A percentile compares a stretch with the other conserved stretches of the same genome.
These are phyloP conservation scores for Climacteris rufus DNA, from an alignment of 2,113 vertebrate species.

Conservation along the genomic window DNA sequence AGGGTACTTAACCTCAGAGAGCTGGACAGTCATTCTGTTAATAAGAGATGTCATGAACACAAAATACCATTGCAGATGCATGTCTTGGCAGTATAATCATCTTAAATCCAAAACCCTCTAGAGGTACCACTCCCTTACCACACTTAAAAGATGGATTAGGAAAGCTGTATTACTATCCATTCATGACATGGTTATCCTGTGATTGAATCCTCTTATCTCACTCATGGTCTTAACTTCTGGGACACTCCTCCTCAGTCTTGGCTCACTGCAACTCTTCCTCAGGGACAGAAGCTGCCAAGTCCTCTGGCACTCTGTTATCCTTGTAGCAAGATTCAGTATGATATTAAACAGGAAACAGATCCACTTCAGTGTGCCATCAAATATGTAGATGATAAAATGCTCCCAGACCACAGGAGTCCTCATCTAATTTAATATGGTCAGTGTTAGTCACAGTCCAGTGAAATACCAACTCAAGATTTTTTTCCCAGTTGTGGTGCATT, in stretches of 20 bases:
- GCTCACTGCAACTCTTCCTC: not conserved
- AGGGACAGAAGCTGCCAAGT: not conserved
- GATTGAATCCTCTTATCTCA: not conserved
- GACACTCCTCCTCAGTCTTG: not conserved
- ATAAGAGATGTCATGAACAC: not conserved
- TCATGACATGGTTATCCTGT: not conserved
- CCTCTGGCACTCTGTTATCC: not conserved
- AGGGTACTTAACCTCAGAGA: not conserved
- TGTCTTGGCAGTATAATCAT: not conserved
- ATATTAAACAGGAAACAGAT: not conserved
- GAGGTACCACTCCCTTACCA: not conserved
- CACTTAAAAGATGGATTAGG: not conserved
- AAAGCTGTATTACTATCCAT: not conserved
- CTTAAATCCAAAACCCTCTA: not conserved
- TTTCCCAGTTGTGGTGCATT: not conserved
- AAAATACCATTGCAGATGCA: not conserved
- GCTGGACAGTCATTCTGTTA: not conserved
- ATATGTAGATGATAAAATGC: not conserved
- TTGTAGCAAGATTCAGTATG: not conserved
- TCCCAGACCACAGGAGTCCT: not conserved
- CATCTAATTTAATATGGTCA: not conserved
- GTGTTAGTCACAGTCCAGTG: not conserved
- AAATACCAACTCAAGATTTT: not conserved
- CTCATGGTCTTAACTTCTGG: not conserved
- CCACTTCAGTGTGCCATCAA: not conserved